Percentiles rank a stretch among this genome's conserved stretches.
phyloP scores from a whole-genome alignment of 2,113 vertebrate species.

The Tragelaphus strepsiceros region DNA sequence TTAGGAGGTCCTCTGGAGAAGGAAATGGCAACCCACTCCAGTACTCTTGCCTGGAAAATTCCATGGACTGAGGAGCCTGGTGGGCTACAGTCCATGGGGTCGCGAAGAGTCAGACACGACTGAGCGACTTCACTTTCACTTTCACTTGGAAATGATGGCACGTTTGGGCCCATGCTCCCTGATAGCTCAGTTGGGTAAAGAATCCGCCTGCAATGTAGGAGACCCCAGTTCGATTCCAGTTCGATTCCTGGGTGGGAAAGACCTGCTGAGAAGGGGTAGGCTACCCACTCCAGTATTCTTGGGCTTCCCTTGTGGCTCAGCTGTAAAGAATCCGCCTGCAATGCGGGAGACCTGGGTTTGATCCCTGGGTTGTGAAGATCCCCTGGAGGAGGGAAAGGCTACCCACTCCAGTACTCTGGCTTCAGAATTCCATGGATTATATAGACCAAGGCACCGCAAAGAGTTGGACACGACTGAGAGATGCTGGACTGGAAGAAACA shows the following conservation, averaged over 20 bases:
- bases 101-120: no score
- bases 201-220: accelerated
- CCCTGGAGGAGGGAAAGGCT: not conserved
- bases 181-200: not conserved
- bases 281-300: not conserved
- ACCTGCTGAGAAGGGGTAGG: not conserved
- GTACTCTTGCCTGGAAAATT: no score
- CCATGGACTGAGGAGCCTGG: no score
- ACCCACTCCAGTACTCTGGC: not conserved
- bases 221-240: not conserved
- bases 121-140: no score
- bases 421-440: not conserved
- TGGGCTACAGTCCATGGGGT: no score
- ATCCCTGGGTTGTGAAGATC: not conserved
- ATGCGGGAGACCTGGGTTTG: not conserved
- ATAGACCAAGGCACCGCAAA: not conserved
- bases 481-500: no score
- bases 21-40: no score
- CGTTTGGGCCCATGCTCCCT: not conserved
- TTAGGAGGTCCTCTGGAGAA: no score
- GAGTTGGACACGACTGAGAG: not conserved
- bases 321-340: not conserved
- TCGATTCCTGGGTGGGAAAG: not conserved
- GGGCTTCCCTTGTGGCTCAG: not conserved
- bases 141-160: not conserved